Conservation (phyloP, 2,113 vertebrate genomes). For the Crotalus helleri region DNA sequence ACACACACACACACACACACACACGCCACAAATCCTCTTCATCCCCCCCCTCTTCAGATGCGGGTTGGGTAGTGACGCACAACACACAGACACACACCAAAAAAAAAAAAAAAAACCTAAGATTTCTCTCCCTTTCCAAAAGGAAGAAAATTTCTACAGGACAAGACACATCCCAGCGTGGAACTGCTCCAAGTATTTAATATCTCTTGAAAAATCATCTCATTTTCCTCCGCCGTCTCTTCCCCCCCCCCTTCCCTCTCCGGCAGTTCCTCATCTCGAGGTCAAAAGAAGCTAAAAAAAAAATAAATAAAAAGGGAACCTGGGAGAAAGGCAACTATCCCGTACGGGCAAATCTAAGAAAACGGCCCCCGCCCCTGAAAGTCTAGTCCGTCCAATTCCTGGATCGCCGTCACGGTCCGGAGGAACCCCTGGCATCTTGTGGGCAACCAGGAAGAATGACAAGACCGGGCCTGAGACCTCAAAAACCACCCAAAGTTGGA, state of each 20-base stretch:
- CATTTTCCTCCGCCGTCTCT: accelerated
- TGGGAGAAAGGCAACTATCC: background rate
- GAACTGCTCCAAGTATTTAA: background rate
- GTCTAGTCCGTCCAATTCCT: background rate
- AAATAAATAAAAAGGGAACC: too few relatives aligned
- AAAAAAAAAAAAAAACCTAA: background rate
- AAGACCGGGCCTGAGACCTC: background rate
- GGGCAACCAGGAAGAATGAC: background rate
- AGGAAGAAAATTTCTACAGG: background rate
- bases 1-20: background rate
- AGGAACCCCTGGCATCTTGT: background rate
- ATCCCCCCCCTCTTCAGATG: background rate
- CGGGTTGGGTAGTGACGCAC: background rate
- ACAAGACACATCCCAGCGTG: constrained; percentile 11
- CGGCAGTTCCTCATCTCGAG: background rate
- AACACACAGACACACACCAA: background rate
- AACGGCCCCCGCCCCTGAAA: background rate
- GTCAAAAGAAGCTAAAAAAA: background rate
- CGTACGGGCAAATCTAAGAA: accelerated
- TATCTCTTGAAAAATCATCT: background rate
- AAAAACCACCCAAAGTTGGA: background rate
- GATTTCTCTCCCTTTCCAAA: background rate
- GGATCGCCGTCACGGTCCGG: background rate
- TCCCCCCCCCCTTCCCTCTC: background rate
- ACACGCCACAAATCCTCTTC: accelerated